Base-by-base conservation (phyloP, 2,888 invertebrate genomes). In the Drosophila fulvimacula region DNA sequence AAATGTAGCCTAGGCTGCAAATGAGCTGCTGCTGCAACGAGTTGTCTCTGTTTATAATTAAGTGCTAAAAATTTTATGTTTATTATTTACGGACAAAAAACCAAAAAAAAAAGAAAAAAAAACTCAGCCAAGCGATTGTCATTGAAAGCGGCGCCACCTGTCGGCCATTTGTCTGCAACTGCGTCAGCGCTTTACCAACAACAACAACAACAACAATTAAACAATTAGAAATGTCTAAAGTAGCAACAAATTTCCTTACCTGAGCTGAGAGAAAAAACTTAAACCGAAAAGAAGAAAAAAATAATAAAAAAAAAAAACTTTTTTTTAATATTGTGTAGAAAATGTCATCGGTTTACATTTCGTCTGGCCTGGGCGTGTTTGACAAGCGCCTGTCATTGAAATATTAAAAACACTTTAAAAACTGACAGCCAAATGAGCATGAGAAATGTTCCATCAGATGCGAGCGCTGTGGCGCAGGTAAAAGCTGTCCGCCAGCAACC, bases 341-440 rank as follows among this genome's bases (percentile, higher is more conserved):
- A 82, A 32, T 82, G 82, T 81, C 88, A 73, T 51, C 62, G 77
- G 81, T 70, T 80, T 82, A 74, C 69, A 74, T 80, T 85, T 85
- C 73, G 61, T 19, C 52, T 58, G 36, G 34, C 19, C 38, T 71
- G 70, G 59, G 27, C 57, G n/a, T 57, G 55, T 82, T 82, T 88
- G 88, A 88, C 88, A 89, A 73, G 73, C 75, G 69, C 63, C 90
- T 88, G 88, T 90, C 88, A 90, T 70, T 84, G 85, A 89, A 89
- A 89, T 89, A 90, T 89, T 87, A 81, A 87, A 82, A 88, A 89
- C 88, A 89, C 88, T 90, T 88, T 87, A 82, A 76, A 71, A 62
- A 66, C 62, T 83, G 90, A 80, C 84, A 86, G 55, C 62, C 62
- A 73, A 78, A 73, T 77, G 72, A 70, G 66, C 66, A 67, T 76